phyloP scores from a whole-genome alignment of 2,797 vertebrate genomes.

The Cuniculus paca region DNA sequence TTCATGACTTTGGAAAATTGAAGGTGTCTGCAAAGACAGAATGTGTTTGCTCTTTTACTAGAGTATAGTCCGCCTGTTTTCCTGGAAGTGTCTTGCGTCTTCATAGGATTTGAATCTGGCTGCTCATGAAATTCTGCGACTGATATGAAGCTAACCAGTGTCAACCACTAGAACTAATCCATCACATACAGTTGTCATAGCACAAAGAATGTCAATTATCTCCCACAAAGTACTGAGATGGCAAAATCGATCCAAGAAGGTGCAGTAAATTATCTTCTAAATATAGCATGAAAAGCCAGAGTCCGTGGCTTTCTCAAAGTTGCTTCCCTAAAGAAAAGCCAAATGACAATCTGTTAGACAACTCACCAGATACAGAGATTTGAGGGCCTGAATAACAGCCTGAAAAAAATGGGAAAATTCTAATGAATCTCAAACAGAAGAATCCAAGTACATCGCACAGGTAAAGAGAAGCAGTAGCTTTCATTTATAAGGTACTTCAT shows the following conservation, averaged over 20 bases:
- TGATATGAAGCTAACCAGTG: constrained; percentile 79
- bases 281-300: constrained; percentile 78
- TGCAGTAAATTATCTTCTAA: constrained; percentile 81
- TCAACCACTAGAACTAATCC: constrained; percentile 82
- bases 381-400: constrained; percentile 49
- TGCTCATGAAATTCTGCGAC: constrained; percentile 69
- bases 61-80: constrained; percentile 43
- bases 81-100: constrained; percentile 60
- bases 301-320: constrained; percentile 69
- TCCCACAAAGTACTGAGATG: constrained; percentile 79
- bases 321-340: constrained; percentile 66
- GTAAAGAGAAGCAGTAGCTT: neutral
- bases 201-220: constrained; percentile 82
- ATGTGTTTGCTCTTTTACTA: constrained; percentile 2
- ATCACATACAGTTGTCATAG: constrained; percentile 78
- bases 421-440: neutral
- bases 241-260: constrained; percentile 78
- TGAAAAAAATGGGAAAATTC: neutral
- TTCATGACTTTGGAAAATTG: constrained; percentile 56
- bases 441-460: neutral
- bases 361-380: constrained; percentile 44
- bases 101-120: constrained; percentile 68
- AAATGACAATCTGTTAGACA: constrained; percentile 67
- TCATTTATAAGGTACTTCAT: neutral
- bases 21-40: constrained; percentile 59